phyloP scores from a whole-genome alignment of 92 coral and sea anemone species.

The Porites lobata region DNA sequence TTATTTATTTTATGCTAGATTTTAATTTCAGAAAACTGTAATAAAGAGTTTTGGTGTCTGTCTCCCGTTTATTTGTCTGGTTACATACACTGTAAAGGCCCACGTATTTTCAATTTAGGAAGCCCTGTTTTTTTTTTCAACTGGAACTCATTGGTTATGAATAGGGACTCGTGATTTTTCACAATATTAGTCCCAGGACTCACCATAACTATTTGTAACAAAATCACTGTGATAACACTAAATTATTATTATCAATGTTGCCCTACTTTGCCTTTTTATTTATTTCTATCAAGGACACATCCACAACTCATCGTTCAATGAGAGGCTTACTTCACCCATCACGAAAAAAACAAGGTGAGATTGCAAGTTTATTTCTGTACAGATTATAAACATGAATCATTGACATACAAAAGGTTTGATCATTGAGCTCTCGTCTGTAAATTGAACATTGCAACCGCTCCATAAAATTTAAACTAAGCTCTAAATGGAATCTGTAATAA shows the following conservation, averaged over 20 bases:
- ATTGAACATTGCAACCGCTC: neutral
- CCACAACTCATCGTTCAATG: constrained; percentile 82
- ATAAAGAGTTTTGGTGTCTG: too few species aligned
- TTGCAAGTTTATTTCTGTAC: too few species aligned
- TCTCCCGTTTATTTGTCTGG: too few species aligned
- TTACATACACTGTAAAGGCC: too few species aligned
- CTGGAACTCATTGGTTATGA: neutral
- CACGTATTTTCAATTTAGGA: neutral
- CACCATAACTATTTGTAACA: too few species aligned
- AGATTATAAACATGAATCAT: neutral
- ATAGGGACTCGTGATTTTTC: too few species aligned
- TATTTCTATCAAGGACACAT: constrained; percentile 60
- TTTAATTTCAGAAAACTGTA: too few species aligned
- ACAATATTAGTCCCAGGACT: too few species aligned
- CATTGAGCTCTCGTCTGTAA: neutral
- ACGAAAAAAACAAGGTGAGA: constrained; percentile 85
- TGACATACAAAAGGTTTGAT: neutral
- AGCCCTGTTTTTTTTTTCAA: neutral
- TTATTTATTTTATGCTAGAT: too few species aligned
- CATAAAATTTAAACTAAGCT: too few species aligned
- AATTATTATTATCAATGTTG: neutral
- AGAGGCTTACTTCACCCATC: constrained; percentile 85
- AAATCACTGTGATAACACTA: neutral
- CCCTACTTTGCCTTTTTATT: neutral
- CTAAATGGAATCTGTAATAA: neutral